Evolutionary conservation across 2,888 invertebrate genomes (phyloP), one percentile per base, ranked within the genome.

Genomic region (Drosophila melanosoma): DNA sequence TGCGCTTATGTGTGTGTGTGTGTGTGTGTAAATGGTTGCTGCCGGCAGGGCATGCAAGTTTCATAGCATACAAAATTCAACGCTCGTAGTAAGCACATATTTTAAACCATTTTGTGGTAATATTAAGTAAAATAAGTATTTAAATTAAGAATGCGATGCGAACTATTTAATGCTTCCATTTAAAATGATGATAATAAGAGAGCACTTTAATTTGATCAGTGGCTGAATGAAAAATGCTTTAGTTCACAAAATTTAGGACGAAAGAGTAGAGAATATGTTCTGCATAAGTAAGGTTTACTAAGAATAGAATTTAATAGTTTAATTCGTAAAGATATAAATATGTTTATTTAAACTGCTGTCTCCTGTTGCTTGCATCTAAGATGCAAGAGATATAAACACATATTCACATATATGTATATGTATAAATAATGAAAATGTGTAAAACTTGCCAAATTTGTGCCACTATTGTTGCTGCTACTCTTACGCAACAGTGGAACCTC

Each of bases 401-500:
- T 52, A 7, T 26, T 10, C 15, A 35, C 11, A 33, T n/a, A 20
- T n/a, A 33, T 26, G 4, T 49, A 52, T 1, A 35, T 56, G 26
- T n/a, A 12, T 20, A 38, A 29, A 29, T 29, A 12, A 57, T 57
- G 53, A 54, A 26, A 53, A 17, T 35, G 17, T 52, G 32, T n/a
- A 49, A 42, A 32, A 62, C 67, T 81, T 62, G 51, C 88, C 74
- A 87, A 73, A 71, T 77, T 72, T n/a, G 53, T 72, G 56, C 51
- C 69, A 54, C 63, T 76, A 38, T 77, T 79, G 42, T 76, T 72
- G 68, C 60, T 77, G 64, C 79, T 75, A 57, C 58, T 56, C 58
- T 62, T 68, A 26, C 63, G 70, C 58, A 91, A 60, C 23, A 91
- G 74, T 1, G 91, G 91, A 54, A 91, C 82, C 66, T 91, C 91